phyloP scores from a whole-genome alignment of 2,113 vertebrate species.

The Sclerurus mexicanus region DNA sequence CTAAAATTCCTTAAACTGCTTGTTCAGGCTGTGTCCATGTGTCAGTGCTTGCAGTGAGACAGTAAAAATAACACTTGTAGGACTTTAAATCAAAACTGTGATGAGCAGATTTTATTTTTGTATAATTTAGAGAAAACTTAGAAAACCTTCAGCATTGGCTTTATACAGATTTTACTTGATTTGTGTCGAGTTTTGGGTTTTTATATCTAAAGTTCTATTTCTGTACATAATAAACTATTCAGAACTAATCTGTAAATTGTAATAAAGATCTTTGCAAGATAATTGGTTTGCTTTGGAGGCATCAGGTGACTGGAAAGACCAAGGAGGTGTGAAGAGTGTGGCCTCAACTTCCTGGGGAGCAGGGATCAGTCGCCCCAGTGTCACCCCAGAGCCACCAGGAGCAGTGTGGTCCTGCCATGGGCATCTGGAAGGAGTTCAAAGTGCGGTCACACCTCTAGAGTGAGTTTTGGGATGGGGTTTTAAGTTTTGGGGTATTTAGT shows the following conservation, averaged over 20 bases:
- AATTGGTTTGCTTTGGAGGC: neutral
- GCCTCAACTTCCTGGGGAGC: neutral
- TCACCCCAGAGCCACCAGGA: neutral
- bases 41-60: neutral
- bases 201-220: constrained; percentile 74
- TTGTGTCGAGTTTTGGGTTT: constrained; percentile 40
- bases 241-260: constrained; percentile 71
- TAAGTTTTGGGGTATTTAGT: neutral
- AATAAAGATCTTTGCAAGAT: constrained; percentile 80
- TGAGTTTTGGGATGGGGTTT: neutral
- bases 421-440: neutral
- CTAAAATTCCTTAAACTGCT: neutral
- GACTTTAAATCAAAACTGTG: constrained; percentile 73
- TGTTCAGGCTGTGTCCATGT: neutral
- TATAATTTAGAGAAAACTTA: constrained; percentile 65
- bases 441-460: too few relatives aligned
- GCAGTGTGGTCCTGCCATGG: neutral
- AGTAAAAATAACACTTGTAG: neutral
- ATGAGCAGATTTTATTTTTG: constrained; percentile 79
- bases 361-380: neutral
- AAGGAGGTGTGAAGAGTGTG: too few relatives aligned
- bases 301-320: neutral
- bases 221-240: constrained; percentile 70
- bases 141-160: constrained; percentile 43
- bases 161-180: constrained; percentile 53